Base-by-base conservation (phyloP, 2,888 invertebrate genomes). In the Zootermopsis nevadensis region DNA sequence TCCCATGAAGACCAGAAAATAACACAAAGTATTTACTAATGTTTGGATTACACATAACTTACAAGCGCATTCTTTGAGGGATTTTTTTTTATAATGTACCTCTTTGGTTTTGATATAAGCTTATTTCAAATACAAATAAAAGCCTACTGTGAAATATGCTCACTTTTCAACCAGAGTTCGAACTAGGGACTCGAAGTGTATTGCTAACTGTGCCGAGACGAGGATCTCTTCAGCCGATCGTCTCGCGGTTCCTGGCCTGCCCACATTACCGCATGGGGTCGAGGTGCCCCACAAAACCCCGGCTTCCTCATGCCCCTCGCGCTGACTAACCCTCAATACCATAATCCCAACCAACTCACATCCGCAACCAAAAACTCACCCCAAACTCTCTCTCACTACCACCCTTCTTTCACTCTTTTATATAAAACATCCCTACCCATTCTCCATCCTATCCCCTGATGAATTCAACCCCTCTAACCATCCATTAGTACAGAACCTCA, bases 301-400 rank as follows among this genome's bases (percentile, higher is more conserved):
- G 76, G 76, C 24, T n/a, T 76, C 48, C 76, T 33, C 76, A n/a
- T 48, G n/a, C 27, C 76, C 27, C 60, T 60, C 60, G n/a, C 42
- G 42, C 76, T 38, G 74, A 74, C 35, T 76, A 81, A 60, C 80
- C 79, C 79, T 60, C 79, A 60, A 79, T 79, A 84, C 84, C 82
- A 74, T 82, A 84, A 84, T 84, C 84, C 84, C 77, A 55, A 74
- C 83, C 80, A 77, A 82, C 82, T 82, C 81, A 81, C 84, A 84
- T 77, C 83, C 82, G 82, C 84, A 72, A 84, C 84, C 84, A 84
- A 82, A 84, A 84, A 84, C 84, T 82, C 84, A 84, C 82, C 83
- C 83, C 48, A 15, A 19, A 48, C 48, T 15, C 48, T 30, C 76
- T 80, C 80, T 80, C 84, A 30, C 67, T 82, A 55, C 81, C 53